phyloP scores from a whole-genome alignment of 2,113 vertebrate species.

The Mormyrus lacerda region DNA sequence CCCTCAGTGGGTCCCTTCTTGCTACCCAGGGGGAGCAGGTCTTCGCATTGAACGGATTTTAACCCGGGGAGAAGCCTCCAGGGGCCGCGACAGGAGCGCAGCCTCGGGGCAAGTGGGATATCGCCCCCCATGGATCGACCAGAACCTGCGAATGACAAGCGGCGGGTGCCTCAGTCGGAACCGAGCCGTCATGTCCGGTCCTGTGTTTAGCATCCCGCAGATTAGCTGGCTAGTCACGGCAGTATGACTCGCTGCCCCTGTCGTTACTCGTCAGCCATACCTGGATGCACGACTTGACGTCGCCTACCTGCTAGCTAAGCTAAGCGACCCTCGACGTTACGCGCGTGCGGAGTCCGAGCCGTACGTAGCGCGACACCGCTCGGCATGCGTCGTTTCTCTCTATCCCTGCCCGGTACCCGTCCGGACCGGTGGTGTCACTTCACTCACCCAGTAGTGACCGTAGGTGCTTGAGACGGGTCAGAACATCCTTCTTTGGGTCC shows the following conservation, averaged over 20 bases:
- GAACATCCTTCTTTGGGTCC: slow-evolving; percentile 94
- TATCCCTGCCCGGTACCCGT: background rate
- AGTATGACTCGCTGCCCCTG: background rate
- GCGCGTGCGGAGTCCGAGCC: background rate
- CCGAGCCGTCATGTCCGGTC: background rate
- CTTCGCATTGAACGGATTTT: background rate
- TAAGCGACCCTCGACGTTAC: background rate
- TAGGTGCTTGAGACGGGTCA: slow-evolving; percentile 91
- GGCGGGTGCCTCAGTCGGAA: background rate
- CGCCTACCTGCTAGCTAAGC: background rate
- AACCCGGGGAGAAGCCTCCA: background rate
- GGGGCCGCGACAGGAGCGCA: background rate
- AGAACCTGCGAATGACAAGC: background rate
- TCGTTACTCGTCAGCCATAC: background rate
- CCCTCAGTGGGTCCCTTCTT: background rate
- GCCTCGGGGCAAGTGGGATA: background rate
- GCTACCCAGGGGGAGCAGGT: background rate
- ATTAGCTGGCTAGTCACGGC: background rate
- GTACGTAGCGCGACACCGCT: background rate
- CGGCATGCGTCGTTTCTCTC: background rate
- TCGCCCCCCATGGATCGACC: background rate
- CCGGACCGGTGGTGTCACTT: slow-evolving; percentile 37
- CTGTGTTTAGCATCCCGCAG: background rate
- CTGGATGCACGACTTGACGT: background rate
- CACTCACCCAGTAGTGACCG: slow-evolving; percentile 84